A percentile compares a stretch with the other conserved stretches of the same genome.
These are phyloP conservation scores for Isoperla grammatica DNA, from an alignment of 2,888 invertebrate genomes.

Conservation along the genomic window DNA sequence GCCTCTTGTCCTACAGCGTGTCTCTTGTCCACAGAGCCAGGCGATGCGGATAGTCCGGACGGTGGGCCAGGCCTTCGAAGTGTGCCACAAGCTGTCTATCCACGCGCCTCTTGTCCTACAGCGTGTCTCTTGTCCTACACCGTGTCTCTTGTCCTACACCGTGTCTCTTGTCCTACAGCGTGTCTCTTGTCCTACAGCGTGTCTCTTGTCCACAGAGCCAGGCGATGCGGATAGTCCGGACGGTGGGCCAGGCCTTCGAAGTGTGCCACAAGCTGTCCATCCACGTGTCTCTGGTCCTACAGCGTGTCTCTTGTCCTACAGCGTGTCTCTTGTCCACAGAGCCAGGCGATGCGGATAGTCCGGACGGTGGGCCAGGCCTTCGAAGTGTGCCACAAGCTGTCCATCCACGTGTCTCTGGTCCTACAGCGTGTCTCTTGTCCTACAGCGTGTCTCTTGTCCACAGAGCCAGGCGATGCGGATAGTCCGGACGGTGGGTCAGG, in stretches of 20 bases:
- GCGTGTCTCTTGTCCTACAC: too few relatives aligned
- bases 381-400: conserved; percentile 97
- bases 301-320: too few relatives aligned
- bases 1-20: conserved; percentile 30
- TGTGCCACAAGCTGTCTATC: conserved; percentile 91
- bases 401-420: conserved; percentile 54
- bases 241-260: conserved; percentile 98
- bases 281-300: conserved; percentile 45
- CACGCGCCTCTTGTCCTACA: conserved; percentile 44
- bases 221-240: conserved; percentile 97
- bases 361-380: conserved; percentile 98
- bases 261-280: conserved; percentile 94
- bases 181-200: too few relatives aligned
- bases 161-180: too few relatives aligned
- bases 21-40: conserved; percentile 67
- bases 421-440: too few relatives aligned
- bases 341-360: conserved; percentile 97
- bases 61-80: conserved; percentile 98
- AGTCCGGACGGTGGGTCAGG: conserved; percentile 97
- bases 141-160: too few relatives aligned
- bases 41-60: conserved; percentile 98
- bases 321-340: conserved; percentile 52
- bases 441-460: too few relatives aligned
- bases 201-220: conserved; percentile 65
- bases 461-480: conserved; percentile 99